These are phyloP conservation scores for Clarias pachynema DNA, from an alignment of 2,797 vertebrate species.

Conservation along the genomic window DNA sequence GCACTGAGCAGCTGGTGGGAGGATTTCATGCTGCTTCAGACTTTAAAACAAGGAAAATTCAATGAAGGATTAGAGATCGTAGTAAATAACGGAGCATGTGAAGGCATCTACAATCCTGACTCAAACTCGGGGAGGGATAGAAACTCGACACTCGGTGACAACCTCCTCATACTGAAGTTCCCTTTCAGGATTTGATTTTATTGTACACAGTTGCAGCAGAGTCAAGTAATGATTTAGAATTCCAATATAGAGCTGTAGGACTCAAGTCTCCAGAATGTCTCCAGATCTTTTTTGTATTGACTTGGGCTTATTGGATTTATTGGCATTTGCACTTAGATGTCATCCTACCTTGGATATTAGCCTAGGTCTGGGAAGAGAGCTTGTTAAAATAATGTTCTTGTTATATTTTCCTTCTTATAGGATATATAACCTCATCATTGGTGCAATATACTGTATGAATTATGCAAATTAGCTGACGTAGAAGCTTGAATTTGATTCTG, in stretches of 20 bases:
- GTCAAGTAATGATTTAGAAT: background rate
- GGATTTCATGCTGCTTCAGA: conserved; percentile 22
- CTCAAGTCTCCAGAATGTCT: background rate
- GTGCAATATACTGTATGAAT: background rate
- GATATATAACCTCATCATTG: too few relatives aligned
- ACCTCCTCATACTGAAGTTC: background rate
- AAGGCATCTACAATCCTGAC: background rate
- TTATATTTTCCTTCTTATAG: background rate
- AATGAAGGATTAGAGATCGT: conserved; percentile 18
- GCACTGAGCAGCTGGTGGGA: conserved; percentile 31
- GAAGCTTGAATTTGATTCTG: background rate
- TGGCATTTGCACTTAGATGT: background rate
- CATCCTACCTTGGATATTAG: background rate
- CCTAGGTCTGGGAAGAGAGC: background rate
- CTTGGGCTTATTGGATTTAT: background rate
- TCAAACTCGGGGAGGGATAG: background rate
- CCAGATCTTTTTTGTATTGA: background rate
- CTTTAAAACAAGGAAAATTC: conserved; percentile 28
- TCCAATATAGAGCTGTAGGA: background rate
- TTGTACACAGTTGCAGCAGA: background rate
- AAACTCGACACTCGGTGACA: background rate
- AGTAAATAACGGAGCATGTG: conserved; percentile 6
- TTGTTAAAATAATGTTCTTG: background rate
- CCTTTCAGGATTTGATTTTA: background rate
- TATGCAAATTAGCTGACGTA: background rate